phyloP scores from a whole-genome alignment of 2,797 vertebrate genomes.

The Crocodylus rhombifer region DNA sequence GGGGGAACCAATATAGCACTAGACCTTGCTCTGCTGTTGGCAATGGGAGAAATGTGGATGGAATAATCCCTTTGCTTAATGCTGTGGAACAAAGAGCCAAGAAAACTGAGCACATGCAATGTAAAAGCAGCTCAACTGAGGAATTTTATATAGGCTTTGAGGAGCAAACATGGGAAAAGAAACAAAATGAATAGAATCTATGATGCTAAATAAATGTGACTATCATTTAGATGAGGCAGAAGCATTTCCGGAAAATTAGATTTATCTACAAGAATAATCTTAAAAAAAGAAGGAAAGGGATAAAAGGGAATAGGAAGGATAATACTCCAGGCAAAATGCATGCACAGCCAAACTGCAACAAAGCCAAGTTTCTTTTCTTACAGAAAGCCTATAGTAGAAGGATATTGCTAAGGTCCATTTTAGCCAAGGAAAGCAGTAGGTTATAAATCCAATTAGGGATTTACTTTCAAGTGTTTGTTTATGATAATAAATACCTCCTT shows the following conservation, averaged over 20 bases:
- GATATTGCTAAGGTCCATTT: not conserved
- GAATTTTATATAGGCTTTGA: not conserved
- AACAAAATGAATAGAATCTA: not conserved
- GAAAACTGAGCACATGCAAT: not conserved
- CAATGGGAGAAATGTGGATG: not conserved
- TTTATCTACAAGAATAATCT: not conserved
- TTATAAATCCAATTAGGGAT: not conserved
- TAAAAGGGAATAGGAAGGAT: not conserved
- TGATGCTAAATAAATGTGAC: not conserved
- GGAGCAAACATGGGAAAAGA: not conserved
- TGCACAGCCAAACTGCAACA: not conserved
- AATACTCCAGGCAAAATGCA: not conserved
- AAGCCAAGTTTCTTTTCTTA: not conserved
- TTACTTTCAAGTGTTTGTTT: not conserved
- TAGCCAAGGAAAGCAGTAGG: not conserved
- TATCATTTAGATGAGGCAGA: not conserved
- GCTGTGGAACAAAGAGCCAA: not conserved
- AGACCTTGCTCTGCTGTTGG: not conserved
- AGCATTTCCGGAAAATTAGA: not conserved
- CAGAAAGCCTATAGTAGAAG: not conserved
- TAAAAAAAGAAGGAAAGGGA: not conserved
- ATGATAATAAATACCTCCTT: not conserved
- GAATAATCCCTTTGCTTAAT: not conserved
- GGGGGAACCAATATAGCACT: not conserved
- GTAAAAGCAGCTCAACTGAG: not conserved